Conservation (phyloP, 2,797 vertebrate species). For the Etheostoma perlongum region DNA sequence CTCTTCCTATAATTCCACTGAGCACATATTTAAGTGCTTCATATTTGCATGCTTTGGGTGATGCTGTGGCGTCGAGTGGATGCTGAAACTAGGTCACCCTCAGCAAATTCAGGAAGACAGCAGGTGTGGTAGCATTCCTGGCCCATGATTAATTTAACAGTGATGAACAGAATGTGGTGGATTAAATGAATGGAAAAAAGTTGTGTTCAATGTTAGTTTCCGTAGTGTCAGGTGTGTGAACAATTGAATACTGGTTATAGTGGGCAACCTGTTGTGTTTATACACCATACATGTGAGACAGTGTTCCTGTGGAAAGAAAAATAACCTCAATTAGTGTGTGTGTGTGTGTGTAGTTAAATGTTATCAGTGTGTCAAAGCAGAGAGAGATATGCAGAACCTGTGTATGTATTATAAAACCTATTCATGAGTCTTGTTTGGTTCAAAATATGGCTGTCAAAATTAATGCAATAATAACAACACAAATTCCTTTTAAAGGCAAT, state of each 20-base stretch:
- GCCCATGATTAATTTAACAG: background rate
- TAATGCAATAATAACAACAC: too few species aligned
- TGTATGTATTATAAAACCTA: too few species aligned
- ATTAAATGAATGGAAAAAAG: background rate
- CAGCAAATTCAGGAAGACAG: conserved; percentile 7
- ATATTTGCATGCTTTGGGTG: background rate
- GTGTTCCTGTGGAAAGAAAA: too few species aligned
- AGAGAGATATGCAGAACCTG: too few species aligned
- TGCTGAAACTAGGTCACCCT: conserved; percentile 16
- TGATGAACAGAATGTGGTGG: background rate
- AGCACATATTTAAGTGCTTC: conserved; percentile 9
- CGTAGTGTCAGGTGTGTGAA: background rate
- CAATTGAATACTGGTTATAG: background rate
- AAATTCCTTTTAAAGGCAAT: too few species aligned
- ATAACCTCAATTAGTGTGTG: too few species aligned
- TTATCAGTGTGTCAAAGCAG: too few species aligned
- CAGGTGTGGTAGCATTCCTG: background rate
- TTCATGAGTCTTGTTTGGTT: too few species aligned
- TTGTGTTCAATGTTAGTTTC: background rate
- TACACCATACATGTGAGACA: too few species aligned
- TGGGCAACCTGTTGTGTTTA: too few species aligned
- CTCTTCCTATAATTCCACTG: conserved; percentile 14
- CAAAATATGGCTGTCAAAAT: too few species aligned
- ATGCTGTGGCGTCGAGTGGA: background rate
- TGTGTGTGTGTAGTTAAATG: too few species aligned